A percentile compares a stretch with the other conserved stretches of the same genome.
phyloP scores from a whole-genome alignment of 35 echinoderm and acorn worm genomes.

The Holothuria glaberrima region DNA sequence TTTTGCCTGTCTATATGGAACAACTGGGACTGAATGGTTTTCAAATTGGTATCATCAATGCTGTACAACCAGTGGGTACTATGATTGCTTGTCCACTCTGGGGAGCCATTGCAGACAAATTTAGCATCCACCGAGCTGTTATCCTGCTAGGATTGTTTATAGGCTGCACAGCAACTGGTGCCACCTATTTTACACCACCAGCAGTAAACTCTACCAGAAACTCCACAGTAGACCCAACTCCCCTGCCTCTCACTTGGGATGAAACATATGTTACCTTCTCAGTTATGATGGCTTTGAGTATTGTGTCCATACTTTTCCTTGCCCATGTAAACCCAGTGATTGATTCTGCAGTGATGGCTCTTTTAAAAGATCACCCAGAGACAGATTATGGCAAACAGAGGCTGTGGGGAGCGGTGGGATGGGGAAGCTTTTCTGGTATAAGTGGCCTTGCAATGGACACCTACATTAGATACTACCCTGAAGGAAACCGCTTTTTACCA shows the following conservation, averaged over 20 bases:
- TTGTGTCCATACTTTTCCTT: conserved; percentile 20
- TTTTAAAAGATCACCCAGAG: conserved; percentile 45
- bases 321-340: conserved; percentile 40
- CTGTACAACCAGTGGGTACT: conserved; percentile 62
- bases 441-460: conserved; percentile 65
- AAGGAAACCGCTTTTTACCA: conserved; percentile 62
- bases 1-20: conserved; percentile 77
- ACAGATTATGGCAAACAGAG: conserved; percentile 77
- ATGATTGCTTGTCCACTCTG: conserved; percentile 55
- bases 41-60: conserved; percentile 68
- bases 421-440: conserved; percentile 61
- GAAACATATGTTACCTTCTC: conserved; percentile 21
- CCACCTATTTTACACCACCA: conserved; percentile 76
- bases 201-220: not conserved
- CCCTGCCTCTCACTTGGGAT: not conserved
- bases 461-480: conserved; percentile 31
- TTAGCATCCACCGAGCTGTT: conserved; percentile 54
- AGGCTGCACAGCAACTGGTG: conserved; percentile 53
- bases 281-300: conserved; percentile 31
- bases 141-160: conserved; percentile 42
- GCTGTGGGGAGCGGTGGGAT: conserved; percentile 75
- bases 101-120: conserved; percentile 78
- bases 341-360: conserved; percentile 53
- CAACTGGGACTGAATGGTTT: conserved; percentile 61
- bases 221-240: not conserved